These are phyloP conservation scores for Anoplolepis gracilipes DNA, from an alignment of 1,140 invertebrate genomes.

Conservation along the genomic window DNA sequence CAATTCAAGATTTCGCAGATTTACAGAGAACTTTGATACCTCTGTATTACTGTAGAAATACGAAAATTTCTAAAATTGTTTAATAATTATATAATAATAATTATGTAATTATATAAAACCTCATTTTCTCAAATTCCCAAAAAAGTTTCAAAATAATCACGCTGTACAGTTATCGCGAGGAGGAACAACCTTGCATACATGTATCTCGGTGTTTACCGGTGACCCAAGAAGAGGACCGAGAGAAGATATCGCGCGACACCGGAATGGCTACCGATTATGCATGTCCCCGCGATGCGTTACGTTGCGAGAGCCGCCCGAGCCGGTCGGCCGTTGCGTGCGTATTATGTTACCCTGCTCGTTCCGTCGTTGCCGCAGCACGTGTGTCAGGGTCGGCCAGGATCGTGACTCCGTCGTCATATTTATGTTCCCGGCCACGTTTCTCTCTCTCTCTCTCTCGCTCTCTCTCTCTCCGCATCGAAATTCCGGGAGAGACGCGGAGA, in stretches of 20 bases:
- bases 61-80: too few species aligned
- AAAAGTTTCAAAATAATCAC: too few species aligned
- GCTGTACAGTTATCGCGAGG: too few species aligned
- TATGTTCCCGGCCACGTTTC: conserved; percentile 61
- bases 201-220: neutral
- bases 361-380: conserved; percentile 56
- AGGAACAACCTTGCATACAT: too few species aligned
- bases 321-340: conserved; percentile 54
- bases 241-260: conserved; percentile 69
- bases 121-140: too few species aligned
- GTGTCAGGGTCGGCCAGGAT: conserved; percentile 46
- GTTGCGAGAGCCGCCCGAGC: conserved; percentile 14
- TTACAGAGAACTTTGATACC: too few species aligned
- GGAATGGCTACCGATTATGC: conserved; percentile 74
- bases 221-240: conserved; percentile 65
- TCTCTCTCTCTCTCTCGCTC: conserved; percentile 10
- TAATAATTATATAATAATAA: too few species aligned
- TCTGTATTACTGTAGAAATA: too few species aligned
- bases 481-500: conserved; percentile 49
- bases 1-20: too few species aligned
- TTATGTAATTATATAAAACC: too few species aligned
- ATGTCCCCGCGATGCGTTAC: conserved; percentile 64
- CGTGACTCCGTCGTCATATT: conserved; percentile 73
- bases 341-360: conserved; percentile 69
- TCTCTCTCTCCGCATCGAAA: conserved; percentile 48